Evolutionary conservation across 2,888 invertebrate genomes (phyloP).

Genomic region (Cyaniris semiargus): DNA sequence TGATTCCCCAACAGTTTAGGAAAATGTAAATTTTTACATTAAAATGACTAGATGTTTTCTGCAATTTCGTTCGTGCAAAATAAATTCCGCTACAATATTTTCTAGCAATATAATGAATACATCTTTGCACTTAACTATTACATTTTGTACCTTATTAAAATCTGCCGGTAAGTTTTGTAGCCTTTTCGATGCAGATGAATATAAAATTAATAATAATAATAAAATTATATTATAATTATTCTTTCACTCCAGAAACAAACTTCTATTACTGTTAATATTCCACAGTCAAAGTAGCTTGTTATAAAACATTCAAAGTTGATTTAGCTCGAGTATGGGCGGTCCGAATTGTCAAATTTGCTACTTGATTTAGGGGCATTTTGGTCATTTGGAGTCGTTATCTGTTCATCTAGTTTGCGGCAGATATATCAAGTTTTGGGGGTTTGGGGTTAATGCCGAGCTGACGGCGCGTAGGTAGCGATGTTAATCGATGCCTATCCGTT

Average conservation of each 20-base stretch:
- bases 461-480: slow-evolving; percentile 70
- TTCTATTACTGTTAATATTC: background rate
- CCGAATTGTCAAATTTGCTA: slow-evolving; percentile 40
- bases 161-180: background rate
- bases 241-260: background rate
- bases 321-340: slow-evolving; percentile 38
- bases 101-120: too few species aligned
- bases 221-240: too few species aligned
- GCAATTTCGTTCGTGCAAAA: background rate
- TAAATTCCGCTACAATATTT: background rate
- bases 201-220: too few species aligned
- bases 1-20: background rate
- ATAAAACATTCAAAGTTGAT: slow-evolving; percentile 3
- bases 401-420: slow-evolving; percentile 66
- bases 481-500: slow-evolving; percentile 64
- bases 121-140: too few species aligned
- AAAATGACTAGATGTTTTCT: background rate
- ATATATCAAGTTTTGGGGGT: slow-evolving; percentile 67
- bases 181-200: background rate
- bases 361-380: slow-evolving; percentile 36
- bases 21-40: background rate
- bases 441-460: slow-evolving; percentile 62
- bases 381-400: slow-evolving; percentile 52
- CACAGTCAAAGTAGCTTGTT: slow-evolving; percentile 33
- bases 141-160: background rate